Evolutionary conservation across 92 coral and sea anemone genomes (phyloP).

Genomic region (Anthopleura xanthogrammica): DNA sequence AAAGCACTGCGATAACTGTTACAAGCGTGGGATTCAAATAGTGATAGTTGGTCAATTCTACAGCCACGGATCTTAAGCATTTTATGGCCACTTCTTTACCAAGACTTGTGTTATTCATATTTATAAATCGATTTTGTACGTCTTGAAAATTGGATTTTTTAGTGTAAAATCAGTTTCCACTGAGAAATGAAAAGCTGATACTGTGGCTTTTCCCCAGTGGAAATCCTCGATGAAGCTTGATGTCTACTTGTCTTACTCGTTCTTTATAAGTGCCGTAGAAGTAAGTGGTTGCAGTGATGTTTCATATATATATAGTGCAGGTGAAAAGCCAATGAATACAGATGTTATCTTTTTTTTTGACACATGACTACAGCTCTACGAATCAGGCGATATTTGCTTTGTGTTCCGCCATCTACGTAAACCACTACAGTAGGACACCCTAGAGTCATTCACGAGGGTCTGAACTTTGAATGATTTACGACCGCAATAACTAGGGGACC

Average conservation of each 20-base stretch:
- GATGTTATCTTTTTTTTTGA: slow-evolving; percentile 23
- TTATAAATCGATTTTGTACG: background rate
- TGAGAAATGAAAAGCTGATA: background rate
- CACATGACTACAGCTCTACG: slow-evolving; percentile 17
- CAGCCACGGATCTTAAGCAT: slow-evolving; percentile 2
- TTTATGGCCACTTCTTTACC: background rate
- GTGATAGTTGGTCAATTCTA: slow-evolving; percentile 16
- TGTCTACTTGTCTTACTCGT: background rate
- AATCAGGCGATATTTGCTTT: slow-evolving; percentile 22
- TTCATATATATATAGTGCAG: background rate
- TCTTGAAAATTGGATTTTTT: background rate
- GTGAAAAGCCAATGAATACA: slow-evolving; percentile 27
- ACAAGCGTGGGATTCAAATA: slow-evolving; percentile 27
- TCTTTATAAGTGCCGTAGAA: background rate
- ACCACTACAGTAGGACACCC: slow-evolving; percentile 8
- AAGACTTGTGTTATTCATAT: slow-evolving; percentile 7
- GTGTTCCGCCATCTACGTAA: slow-evolving; percentile 20
- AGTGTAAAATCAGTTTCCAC: background rate
- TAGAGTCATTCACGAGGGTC: background rate
- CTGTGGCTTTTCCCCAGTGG: background rate
- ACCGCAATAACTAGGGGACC: background rate
- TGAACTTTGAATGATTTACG: background rate
- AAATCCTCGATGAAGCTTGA: background rate
- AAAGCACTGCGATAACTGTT: slow-evolving; percentile 10
- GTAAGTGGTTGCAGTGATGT: background rate